A percentile compares a stretch with the other conserved stretches of the same genome.
These are phyloP conservation scores for Cherax quadricarinatus DNA, from an alignment of 1,140 invertebrate genomes.

Conservation along the genomic window DNA sequence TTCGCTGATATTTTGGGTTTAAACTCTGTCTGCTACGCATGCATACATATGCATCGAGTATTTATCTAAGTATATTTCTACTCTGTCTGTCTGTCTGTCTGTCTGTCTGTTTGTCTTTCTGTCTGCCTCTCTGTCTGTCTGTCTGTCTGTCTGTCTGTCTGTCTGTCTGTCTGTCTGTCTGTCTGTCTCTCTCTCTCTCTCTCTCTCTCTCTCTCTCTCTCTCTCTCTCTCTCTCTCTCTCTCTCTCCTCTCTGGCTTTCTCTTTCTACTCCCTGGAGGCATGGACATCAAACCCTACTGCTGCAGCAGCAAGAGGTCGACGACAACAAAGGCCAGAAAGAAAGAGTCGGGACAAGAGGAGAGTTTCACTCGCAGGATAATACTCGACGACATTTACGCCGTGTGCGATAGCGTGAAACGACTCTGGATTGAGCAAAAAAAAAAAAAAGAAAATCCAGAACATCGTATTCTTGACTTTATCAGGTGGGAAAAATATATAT, in stretches of 20 bases:
- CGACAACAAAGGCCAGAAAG: neutral
- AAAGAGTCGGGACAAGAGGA: neutral
- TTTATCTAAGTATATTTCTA: neutral
- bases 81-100: too few species aligned
- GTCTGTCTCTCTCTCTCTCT: neutral
- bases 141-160: neutral
- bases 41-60: neutral
- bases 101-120: neutral
- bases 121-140: neutral
- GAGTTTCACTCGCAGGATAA: neutral
- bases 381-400: neutral
- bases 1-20: too few species aligned
- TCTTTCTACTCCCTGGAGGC: too few species aligned
- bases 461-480: neutral
- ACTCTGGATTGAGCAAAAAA: neutral
- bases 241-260: too few species aligned
- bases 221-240: neutral
- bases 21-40: too few species aligned
- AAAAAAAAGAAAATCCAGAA: too few species aligned
- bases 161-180: too few species aligned
- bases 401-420: neutral
- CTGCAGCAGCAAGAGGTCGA: too few species aligned
- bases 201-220: neutral
- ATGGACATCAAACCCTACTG: too few species aligned
- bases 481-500: neutral